A percentile compares a stretch with the other conserved stretches of the same genome.
Conservation (phyloP, 2,113 vertebrate species). For the Antennarius striatus region DNA sequence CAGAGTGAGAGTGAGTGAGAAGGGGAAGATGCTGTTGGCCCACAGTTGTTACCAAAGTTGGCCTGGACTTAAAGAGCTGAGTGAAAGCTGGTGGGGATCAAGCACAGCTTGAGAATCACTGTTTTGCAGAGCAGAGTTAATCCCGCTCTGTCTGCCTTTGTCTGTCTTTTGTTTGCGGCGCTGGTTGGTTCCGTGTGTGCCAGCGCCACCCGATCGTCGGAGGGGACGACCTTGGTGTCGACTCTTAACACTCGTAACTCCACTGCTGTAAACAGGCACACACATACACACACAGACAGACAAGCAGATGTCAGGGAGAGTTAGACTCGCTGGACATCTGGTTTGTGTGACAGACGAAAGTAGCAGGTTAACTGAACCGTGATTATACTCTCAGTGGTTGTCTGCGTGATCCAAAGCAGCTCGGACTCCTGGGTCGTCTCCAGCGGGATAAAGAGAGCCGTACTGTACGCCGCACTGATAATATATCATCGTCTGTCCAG, state of each 20-base stretch:
- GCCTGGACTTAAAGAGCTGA: constrained; percentile 57
- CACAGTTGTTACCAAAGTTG: constrained; percentile 57
- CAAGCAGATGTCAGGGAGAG: constrained; percentile 47
- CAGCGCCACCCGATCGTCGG: constrained; percentile 53
- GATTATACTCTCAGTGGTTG: constrained; percentile 69
- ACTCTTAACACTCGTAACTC: constrained; percentile 44
- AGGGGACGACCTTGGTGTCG: constrained; percentile 54
- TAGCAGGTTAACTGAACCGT: constrained; percentile 67
- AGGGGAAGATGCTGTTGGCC: constrained; percentile 52
- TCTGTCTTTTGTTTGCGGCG: constrained; percentile 35
- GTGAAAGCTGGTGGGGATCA: constrained; percentile 64
- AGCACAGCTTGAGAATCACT: constrained; percentile 56
- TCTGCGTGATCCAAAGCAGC: constrained; percentile 64
- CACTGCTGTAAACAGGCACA: constrained; percentile 42
- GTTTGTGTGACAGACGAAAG: constrained; percentile 66
- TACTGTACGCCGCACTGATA: constrained; percentile 53
- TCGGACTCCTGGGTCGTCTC: constrained; percentile 53
- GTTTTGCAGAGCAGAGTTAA: constrained; percentile 48
- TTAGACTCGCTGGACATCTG: constrained; percentile 59
- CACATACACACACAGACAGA: constrained; percentile 24
- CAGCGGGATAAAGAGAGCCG: constrained; percentile 48
- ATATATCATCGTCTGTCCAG: constrained; percentile 56
- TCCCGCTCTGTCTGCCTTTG: constrained; percentile 48
- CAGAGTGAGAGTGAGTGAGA: constrained; percentile 53
- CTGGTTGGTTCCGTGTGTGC: constrained; percentile 15